Evolutionary conservation across 92 coral and sea anemone species (phyloP).

Genomic region (Micromussa lordhowensis): DNA sequence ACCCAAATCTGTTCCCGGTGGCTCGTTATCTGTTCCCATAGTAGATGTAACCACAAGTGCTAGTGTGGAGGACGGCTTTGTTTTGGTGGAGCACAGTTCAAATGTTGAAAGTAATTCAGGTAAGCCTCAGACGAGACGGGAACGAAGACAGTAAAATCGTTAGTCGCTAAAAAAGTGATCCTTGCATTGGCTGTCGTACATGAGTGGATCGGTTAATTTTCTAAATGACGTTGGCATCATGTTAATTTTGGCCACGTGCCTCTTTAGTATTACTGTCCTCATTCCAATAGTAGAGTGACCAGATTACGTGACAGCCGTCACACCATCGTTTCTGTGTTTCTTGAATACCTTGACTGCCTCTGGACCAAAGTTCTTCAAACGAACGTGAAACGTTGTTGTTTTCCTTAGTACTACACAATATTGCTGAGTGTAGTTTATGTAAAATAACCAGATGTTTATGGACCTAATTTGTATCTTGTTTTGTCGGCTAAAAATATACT

Average conservation of each 20-base stretch:
- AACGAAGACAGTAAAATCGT: background rate
- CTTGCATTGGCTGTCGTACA: too few species aligned
- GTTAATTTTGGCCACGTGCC: background rate
- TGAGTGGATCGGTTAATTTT: too few species aligned
- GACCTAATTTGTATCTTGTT: background rate
- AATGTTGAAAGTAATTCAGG: constrained; percentile 1
- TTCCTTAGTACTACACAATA: background rate
- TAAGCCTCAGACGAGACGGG: background rate
- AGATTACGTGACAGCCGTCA: constrained; percentile 4
- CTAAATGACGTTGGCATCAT: too few species aligned
- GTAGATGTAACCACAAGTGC: constrained; percentile 9
- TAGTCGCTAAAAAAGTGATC: too few species aligned
- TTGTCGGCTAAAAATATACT: background rate
- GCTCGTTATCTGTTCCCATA: constrained; percentile 7
- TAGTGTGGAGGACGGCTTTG: constrained; percentile 61
- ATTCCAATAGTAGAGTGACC: background rate
- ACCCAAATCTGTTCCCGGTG: constrained; percentile 50
- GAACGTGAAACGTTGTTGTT: background rate
- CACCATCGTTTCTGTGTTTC: background rate
- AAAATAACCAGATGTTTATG: background rate
- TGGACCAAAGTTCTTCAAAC: background rate
- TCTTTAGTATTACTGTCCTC: background rate
- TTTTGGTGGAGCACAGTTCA: constrained; percentile 32
- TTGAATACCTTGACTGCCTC: background rate
- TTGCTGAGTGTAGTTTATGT: background rate